These are phyloP conservation scores for Pheosia gnoma DNA, from an alignment of 2,888 invertebrate genomes.

Conservation along the genomic window DNA sequence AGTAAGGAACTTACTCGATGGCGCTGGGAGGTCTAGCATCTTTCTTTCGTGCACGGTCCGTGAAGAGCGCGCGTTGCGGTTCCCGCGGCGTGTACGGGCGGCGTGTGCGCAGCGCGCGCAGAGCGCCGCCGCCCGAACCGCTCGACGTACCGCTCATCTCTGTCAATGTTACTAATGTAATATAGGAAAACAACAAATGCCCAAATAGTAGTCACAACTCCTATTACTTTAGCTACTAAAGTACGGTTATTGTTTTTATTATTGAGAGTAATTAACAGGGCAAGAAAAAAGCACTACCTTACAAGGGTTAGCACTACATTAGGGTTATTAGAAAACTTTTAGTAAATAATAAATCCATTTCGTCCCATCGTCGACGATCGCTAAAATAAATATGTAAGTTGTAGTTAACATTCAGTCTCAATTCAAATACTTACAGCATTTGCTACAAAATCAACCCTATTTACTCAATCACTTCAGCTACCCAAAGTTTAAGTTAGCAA, in stretches of 20 bases:
- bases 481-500: conserved; percentile 2
- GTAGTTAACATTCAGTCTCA: neutral
- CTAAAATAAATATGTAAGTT: neutral
- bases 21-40: conserved; percentile 88
- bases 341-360: no score
- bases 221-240: no score
- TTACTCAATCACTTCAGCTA: neutral
- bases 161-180: conserved; percentile 19
- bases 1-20: conserved; percentile 84
- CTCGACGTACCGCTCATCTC: conserved; percentile 61
- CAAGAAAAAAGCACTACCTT: no score
- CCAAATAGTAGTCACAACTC: no score
- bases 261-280: no score
- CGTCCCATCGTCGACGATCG: no score
- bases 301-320: no score
- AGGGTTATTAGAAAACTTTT: no score
- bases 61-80: conserved; percentile 90
- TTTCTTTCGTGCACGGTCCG: conserved; percentile 68
- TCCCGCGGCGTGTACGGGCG: conserved; percentile 94
- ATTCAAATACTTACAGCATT: neutral
- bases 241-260: no score
- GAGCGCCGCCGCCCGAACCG: conserved; percentile 49
- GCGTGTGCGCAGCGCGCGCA: conserved; percentile 88
- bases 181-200: no score
- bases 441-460: neutral